Evolutionary conservation across 1,140 invertebrate genomes (phyloP).

Genomic region (Eurosta solidaginis): DNA sequence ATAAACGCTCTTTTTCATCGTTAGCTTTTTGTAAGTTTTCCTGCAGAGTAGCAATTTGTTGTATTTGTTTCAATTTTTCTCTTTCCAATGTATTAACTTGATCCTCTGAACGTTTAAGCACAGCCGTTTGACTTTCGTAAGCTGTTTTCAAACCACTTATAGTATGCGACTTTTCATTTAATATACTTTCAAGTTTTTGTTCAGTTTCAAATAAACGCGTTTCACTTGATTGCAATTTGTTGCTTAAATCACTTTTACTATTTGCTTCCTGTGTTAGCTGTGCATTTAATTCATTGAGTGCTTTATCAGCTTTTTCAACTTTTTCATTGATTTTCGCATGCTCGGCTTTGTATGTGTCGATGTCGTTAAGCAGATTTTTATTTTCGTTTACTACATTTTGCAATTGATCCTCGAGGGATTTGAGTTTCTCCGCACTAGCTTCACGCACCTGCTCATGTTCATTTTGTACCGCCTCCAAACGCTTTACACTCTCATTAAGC

Average conservation of each 20-base stretch:
- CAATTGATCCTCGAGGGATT: neutral
- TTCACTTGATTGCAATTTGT: slow-evolving; percentile 1
- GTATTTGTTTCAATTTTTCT: neutral
- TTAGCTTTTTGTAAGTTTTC: neutral
- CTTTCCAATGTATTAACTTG: slow-evolving; percentile 3
- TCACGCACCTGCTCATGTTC: neutral
- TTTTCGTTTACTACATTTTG: slow-evolving; percentile 6
- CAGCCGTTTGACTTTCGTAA: neutral
- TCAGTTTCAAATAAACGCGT: slow-evolving; percentile 14
- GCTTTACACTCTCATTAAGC: slow-evolving; percentile 1
- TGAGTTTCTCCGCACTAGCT: neutral
- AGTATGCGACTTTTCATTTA: neutral
- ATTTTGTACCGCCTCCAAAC: neutral
- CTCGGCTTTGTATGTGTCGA: slow-evolving; percentile 28
- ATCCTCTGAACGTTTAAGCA: neutral
- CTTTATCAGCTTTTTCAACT: slow-evolving; percentile 23
- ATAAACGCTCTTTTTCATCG: slow-evolving; percentile 10
- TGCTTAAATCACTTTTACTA: neutral
- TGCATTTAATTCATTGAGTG: neutral
- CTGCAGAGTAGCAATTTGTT: slow-evolving; percentile 13
- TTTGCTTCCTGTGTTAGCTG: neutral
- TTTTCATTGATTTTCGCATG: neutral
- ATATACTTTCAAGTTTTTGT: slow-evolving; percentile 5
- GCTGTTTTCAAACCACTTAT: neutral
- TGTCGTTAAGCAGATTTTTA: slow-evolving; percentile 28